phyloP scores from a whole-genome alignment of 2,113 vertebrate species.

The Malaclemys terrapin region DNA sequence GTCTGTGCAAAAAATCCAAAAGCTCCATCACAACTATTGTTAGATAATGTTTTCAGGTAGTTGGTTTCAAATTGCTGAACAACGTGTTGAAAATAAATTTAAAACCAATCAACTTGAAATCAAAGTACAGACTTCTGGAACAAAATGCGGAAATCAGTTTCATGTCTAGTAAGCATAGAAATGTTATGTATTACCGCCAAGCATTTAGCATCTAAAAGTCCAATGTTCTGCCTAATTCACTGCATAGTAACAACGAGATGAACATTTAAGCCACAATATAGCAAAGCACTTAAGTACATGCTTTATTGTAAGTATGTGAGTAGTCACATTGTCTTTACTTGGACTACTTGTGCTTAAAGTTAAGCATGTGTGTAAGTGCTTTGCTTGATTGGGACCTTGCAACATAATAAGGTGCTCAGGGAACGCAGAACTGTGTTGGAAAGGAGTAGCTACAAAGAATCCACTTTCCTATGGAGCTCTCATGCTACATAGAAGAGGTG shows the following conservation, averaged over 20 bases:
- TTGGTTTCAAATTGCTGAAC: neutral
- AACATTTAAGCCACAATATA: neutral
- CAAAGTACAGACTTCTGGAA: neutral
- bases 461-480: neutral
- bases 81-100: neutral
- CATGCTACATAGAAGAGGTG: neutral
- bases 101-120: neutral
- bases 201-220: neutral
- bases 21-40: neutral
- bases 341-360: neutral
- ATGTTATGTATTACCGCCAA: neutral
- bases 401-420: neutral
- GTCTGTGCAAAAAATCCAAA: neutral
- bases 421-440: neutral
- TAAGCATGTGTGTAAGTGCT: neutral
- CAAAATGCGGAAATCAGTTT: neutral
- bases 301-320: neutral
- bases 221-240: neutral
- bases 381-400: neutral
- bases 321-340: neutral
- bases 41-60: neutral
- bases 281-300: neutral
- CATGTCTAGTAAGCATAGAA: neutral
- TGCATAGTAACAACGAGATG: neutral
- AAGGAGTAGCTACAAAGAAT: neutral